Evolutionary conservation across 2,113 vertebrate species (phyloP).

Genomic region (Rhombomys opimus): DNA sequence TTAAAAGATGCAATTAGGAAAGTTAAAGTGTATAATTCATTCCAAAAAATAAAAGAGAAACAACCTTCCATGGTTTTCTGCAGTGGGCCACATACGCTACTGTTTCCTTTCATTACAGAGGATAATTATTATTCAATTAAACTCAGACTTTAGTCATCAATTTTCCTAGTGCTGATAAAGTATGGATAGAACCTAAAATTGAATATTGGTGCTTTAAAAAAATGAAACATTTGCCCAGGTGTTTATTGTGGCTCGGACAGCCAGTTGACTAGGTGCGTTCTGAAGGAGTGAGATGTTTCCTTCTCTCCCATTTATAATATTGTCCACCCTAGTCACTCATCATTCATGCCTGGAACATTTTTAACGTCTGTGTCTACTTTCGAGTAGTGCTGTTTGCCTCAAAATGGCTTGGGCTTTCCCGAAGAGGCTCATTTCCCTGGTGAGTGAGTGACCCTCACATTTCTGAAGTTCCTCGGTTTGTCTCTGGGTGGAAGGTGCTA

Average conservation of each 20-base stretch:
- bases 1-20: slow-evolving; percentile 39
- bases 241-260: not conserved
- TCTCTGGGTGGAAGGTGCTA: slow-evolving; percentile 65
- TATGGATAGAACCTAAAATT: slow-evolving; percentile 8
- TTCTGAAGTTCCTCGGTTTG: slow-evolving; percentile 71
- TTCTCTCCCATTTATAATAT: slow-evolving; percentile 38
- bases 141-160: not conserved
- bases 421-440: slow-evolving; percentile 38
- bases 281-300: slow-evolving; percentile 46
- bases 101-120: slow-evolving; percentile 4
- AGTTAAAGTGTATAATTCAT: slow-evolving; percentile 59
- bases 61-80: not conserved
- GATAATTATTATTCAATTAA: slow-evolving; percentile 17
- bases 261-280: not conserved
- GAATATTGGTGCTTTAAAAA: slow-evolving; percentile 16
- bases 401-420: not conserved
- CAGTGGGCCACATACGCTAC: not conserved
- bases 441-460: slow-evolving; percentile 55
- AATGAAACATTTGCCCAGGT: slow-evolving; percentile 18
- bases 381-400: slow-evolving; percentile 65
- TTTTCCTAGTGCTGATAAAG: not conserved
- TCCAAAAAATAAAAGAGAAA: slow-evolving; percentile 53
- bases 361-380: slow-evolving; percentile 54
- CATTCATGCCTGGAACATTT: not conserved
- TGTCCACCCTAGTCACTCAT: too few species aligned